phyloP scores from a whole-genome alignment of 2,888 invertebrate species.

The Chrysolina haemoptera region DNA sequence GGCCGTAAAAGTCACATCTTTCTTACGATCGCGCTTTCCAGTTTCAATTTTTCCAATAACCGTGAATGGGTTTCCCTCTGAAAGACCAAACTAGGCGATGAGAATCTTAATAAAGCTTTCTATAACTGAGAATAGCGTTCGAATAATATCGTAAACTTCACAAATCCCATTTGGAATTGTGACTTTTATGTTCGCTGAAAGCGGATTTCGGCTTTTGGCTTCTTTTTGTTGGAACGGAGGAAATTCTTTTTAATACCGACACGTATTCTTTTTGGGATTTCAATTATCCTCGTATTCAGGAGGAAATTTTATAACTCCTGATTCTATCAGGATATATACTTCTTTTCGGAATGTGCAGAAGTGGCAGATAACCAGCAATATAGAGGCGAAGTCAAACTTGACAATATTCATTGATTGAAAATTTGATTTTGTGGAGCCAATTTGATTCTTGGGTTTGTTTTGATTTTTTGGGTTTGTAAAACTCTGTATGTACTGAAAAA shows the following conservation, averaged over 20 bases:
- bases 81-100: conserved; percentile 65
- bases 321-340: conserved; percentile 2
- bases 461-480: no score
- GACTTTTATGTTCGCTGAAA: conserved; percentile 71
- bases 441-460: no score
- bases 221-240: conserved; percentile 63
- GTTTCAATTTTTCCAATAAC: conserved; percentile 68
- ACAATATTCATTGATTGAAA: no score
- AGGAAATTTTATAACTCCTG: conserved; percentile 3
- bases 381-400: neutral
- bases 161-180: conserved; percentile 71
- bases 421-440: no score
- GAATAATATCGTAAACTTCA: conserved; percentile 72
- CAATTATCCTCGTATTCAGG: conserved; percentile 17
- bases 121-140: conserved; percentile 70
- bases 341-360: neutral
- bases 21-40: conserved; percentile 56
- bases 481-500: no score
- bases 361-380: no score
- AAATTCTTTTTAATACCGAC: conserved; percentile 40
- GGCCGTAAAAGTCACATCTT: conserved; percentile 59
- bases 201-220: conserved; percentile 69
- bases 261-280: conserved; percentile 37
- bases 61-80: conserved; percentile 65
- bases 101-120: conserved; percentile 68